Evolutionary conservation across 2,113 vertebrate species (phyloP).

Genomic region (Chiloscyllium plagiosum): DNA sequence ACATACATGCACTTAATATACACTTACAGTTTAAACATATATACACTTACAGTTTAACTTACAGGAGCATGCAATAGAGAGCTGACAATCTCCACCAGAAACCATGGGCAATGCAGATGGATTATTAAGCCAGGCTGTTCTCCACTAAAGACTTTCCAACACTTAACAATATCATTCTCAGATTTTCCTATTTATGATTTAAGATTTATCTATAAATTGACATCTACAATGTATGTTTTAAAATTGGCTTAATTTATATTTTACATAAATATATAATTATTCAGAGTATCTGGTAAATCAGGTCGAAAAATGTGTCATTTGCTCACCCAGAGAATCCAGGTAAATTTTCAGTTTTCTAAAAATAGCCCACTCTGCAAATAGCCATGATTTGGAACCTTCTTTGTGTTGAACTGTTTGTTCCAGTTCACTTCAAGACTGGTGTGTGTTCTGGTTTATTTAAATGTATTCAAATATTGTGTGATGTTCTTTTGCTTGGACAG

Average conservation of each 20-base stretch:
- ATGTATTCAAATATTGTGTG: constrained; percentile 2
- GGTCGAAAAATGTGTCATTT: neutral
- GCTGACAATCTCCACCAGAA: neutral
- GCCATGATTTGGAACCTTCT: neutral
- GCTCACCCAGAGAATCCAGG: neutral
- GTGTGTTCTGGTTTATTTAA: neutral
- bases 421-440: neutral
- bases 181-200: neutral
- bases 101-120: neutral
- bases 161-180: neutral
- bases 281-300: neutral
- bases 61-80: neutral
- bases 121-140: neutral
- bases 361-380: neutral
- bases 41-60: neutral
- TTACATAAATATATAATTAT: neutral
- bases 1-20: neutral
- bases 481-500: neutral
- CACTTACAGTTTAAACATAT: neutral
- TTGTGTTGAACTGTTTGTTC: too few relatives aligned
- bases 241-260: neutral
- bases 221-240: neutral
- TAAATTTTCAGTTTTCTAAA: neutral
- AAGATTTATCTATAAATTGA: too few relatives aligned
- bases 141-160: neutral